Percentiles rank a stretch among this genome's conserved stretches.
Evolutionary conservation across 2,888 invertebrate genomes (phyloP).

Genomic region (Synergus umbraculus): DNA sequence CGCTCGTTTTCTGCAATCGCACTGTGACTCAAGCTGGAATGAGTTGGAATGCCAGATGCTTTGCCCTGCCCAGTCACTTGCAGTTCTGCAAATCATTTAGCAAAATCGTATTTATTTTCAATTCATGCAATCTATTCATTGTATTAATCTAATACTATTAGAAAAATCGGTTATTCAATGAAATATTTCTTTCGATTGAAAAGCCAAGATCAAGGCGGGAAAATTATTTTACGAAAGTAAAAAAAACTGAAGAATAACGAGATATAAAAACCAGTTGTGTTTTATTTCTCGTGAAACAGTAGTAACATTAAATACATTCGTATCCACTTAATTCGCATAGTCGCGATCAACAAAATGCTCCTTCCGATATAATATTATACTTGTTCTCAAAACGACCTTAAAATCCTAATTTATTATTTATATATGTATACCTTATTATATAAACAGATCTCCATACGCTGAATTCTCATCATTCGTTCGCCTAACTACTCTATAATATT

Average conservation of each 20-base stretch:
- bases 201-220: no score
- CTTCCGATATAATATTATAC: slow-evolving; percentile 15
- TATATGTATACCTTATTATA: slow-evolving; percentile 41
- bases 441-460: slow-evolving; percentile 41
- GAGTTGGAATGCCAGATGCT: neutral
- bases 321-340: slow-evolving; percentile 45
- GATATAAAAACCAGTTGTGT: slow-evolving; percentile 62
- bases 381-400: slow-evolving; percentile 36
- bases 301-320: slow-evolving; percentile 60
- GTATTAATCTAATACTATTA: neutral
- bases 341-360: slow-evolving; percentile 51
- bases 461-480: slow-evolving; percentile 39
- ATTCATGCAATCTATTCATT: neutral
- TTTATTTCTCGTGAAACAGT: slow-evolving; percentile 64
- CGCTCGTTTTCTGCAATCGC: slow-evolving; percentile 31
- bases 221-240: no score
- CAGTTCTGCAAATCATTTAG: neutral
- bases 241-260: neutral
- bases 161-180: neutral
- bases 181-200: no score
- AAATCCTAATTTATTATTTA: slow-evolving; percentile 28
- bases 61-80: neutral
- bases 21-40: slow-evolving; percentile 30
- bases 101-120: neutral
- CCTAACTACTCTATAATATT: slow-evolving; percentile 42